Conservation (phyloP, 2,113 vertebrate species). For the Sinocyclocheilus anophthalmus region DNA sequence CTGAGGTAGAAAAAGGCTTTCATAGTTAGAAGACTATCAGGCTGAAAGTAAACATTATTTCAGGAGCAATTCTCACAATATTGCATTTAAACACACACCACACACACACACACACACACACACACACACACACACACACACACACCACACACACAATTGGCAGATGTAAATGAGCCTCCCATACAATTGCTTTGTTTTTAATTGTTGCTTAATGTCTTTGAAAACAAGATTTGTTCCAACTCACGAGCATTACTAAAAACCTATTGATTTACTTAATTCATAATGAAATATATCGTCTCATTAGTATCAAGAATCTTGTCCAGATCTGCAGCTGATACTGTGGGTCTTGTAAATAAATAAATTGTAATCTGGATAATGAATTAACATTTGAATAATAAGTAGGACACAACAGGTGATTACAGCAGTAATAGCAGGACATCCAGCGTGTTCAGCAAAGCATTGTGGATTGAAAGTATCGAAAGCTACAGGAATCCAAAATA, state of each 20-base stretch:
- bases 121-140: background rate
- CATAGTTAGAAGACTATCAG: background rate
- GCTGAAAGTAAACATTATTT: background rate
- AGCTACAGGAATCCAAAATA: background rate
- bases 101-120: background rate
- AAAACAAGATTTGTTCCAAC: background rate
- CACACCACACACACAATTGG: background rate
- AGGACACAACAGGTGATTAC: constrained; percentile 10
- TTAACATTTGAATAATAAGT: constrained; percentile 38
- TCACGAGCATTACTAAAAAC: background rate
- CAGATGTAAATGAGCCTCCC: background rate
- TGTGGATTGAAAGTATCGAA: background rate
- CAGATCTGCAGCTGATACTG: background rate
- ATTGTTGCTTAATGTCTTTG: background rate
- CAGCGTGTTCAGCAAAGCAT: background rate
- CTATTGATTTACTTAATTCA: background rate
- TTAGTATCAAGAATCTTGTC: background rate
- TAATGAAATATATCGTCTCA: background rate
- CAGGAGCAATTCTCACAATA: background rate
- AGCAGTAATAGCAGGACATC: background rate
- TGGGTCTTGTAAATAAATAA: too few relatives aligned
- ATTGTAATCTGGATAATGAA: constrained; percentile 14
- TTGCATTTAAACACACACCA: background rate
- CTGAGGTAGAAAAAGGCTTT: too few relatives aligned
- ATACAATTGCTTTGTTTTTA: background rate